These are phyloP conservation scores for Scaptodrosophila latifasciaeformis DNA, from an alignment of 2,888 invertebrate species.

Conservation along the genomic window DNA sequence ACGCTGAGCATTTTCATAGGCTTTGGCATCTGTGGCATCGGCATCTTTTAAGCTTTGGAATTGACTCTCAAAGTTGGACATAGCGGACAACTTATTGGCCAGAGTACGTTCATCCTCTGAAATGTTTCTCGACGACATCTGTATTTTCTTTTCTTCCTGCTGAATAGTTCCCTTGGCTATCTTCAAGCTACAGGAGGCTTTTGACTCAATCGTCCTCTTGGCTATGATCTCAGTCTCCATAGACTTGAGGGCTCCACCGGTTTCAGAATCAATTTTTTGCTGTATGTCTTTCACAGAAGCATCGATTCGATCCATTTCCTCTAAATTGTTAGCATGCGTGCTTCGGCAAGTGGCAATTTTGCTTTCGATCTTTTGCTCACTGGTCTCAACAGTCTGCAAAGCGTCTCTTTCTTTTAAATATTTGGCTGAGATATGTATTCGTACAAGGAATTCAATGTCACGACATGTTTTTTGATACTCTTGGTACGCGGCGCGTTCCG, in stretches of 20 bases:
- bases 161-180: constrained; percentile 81
- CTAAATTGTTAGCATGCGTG: constrained; percentile 77
- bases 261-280: constrained; percentile 81
- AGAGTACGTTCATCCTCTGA: constrained; percentile 81
- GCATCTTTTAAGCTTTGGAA: constrained; percentile 82
- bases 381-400: constrained; percentile 77
- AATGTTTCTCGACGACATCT: constrained; percentile 81
- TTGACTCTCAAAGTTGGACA: constrained; percentile 78
- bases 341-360: constrained; percentile 78
- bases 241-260: constrained; percentile 79
- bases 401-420: constrained; percentile 76
- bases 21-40: constrained; percentile 81
- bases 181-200: constrained; percentile 79
- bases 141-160: constrained; percentile 82
- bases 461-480: constrained; percentile 91
- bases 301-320: constrained; percentile 78
- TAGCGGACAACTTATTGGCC: constrained; percentile 78
- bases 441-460: constrained; percentile 87
- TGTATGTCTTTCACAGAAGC: constrained; percentile 79
- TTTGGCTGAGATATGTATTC: constrained; percentile 77
- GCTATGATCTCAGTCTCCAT: constrained; percentile 80
- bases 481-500: constrained; percentile 88
- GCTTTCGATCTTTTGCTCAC: constrained; percentile 76
- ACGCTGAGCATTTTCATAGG: constrained; percentile 83
- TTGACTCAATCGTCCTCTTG: constrained; percentile 82